phyloP scores from a whole-genome alignment of 2,113 vertebrate species.

The Cariama cristata region DNA sequence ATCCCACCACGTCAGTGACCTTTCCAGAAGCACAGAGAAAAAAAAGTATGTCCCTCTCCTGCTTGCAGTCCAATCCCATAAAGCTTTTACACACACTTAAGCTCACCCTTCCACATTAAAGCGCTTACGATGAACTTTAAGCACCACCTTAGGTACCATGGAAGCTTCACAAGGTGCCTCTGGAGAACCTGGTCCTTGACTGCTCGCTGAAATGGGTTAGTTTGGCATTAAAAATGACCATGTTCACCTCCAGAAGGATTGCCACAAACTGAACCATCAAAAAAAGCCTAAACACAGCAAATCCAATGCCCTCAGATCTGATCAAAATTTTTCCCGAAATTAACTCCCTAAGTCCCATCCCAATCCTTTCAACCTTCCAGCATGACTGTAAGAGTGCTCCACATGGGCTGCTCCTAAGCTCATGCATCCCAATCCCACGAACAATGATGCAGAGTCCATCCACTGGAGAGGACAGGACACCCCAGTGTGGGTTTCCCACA shows the following conservation, averaged over 20 bases:
- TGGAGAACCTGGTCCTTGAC: background rate
- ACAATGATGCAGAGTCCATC: background rate
- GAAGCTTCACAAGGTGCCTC: background rate
- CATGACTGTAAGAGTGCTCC: rapidly evolving
- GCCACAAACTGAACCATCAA: background rate
- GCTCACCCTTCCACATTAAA: background rate
- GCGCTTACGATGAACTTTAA: background rate
- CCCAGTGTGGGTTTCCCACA: rapidly evolving
- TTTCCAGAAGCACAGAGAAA: background rate
- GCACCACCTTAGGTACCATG: rapidly evolving
- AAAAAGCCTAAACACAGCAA: background rate
- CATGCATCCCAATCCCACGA: rapidly evolving
- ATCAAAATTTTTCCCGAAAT: background rate
- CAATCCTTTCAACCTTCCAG: background rate
- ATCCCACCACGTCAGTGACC: background rate
- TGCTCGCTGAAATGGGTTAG: background rate
- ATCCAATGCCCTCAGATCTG: background rate
- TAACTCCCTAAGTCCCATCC: background rate
- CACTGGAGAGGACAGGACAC: rapidly evolving
- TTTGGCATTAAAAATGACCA: background rate
- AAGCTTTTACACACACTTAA: background rate
- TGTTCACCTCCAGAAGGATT: background rate
- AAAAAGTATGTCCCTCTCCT: background rate
- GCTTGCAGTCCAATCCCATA: background rate
- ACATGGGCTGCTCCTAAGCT: too few relatives aligned